Evolutionary conservation across 2,113 vertebrate species (phyloP).

Genomic region (Peromyscus maniculatus): DNA sequence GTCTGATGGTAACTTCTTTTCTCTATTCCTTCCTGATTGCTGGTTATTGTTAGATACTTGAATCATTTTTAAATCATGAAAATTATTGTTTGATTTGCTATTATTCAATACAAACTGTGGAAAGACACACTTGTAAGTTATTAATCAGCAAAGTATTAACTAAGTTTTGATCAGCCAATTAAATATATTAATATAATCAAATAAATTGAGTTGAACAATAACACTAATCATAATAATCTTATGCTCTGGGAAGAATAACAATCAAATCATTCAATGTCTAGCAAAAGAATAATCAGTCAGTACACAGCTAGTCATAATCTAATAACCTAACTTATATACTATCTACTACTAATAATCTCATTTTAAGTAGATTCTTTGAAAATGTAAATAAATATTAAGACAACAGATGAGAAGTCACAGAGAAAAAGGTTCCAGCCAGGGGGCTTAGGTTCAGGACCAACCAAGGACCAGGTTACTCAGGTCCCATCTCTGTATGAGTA

Average conservation of each 20-base stretch:
- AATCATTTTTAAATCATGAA: slow-evolving; percentile 76
- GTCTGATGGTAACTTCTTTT: slow-evolving; percentile 76
- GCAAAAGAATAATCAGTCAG: neutral
- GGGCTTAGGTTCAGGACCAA: neutral
- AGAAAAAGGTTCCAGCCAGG: neutral
- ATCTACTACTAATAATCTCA: neutral
- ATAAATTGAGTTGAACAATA: neutral
- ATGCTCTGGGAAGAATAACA: neutral
- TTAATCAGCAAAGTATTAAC: neutral
- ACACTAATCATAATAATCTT: neutral
- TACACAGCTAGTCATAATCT: neutral
- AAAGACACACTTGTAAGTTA: slow-evolving; percentile 79
- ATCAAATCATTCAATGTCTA: neutral
- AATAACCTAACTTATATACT: neutral
- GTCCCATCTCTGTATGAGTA: neutral
- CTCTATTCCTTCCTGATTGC: slow-evolving; percentile 81
- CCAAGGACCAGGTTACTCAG: neutral
- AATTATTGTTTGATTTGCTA: slow-evolving; percentile 71
- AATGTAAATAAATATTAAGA: neutral
- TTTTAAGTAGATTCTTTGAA: neutral
- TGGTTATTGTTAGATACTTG: slow-evolving; percentile 82
- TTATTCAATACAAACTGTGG: slow-evolving; percentile 82
- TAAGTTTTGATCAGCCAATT: neutral
- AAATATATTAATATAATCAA: neutral
- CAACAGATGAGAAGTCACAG: neutral